Evolutionary conservation across 2,888 invertebrate species (phyloP), one percentile per base, ranked within the genome.

Genomic region (Synanthedon myopaeformis): DNA sequence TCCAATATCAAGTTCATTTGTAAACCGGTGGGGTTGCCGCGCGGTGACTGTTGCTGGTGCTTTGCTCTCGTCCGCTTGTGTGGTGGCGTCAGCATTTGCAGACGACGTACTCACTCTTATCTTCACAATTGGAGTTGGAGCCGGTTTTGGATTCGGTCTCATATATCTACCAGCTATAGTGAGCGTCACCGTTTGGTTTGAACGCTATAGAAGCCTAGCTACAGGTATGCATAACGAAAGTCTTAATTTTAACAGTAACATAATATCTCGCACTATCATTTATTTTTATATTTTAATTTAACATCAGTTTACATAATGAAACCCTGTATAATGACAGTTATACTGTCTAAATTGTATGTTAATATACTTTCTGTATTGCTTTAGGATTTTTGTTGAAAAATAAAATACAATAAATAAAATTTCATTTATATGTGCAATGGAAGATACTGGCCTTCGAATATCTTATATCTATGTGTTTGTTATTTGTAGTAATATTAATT

Each of bases 101-200:
- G 89, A 90, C 59, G 96, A 93, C 74, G 92, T 99, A 48, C 80
- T 92, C 52, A 94, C 93, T 45, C 90, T 99, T 14, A 97, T 96
- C 72, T 85, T 98, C 65, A 96, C 97, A n/a, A 94, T 98, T 63
- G 99, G 99, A 42, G 78, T 98, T n/a, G 94, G 97, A 56, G 93
- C 96, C 59, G 98, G 98, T 49, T 83, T 97, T 51, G 99, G 99
- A 13, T 96, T 99, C 67, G 99, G 99, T 0, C 90, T 99, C 59
- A 98, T 99, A 74, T 99, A 99, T 78, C 89, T 99, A 56, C 99
- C 99, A 0, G 98, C 99, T 54, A 98, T 99, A 64, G 98, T 99
- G 54, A 96, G 96, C 74, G 99, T 99, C 42, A 97, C 98, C 2
- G 95, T 95, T 65, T 99, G 99, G 89, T 99, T 99, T 74, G 98